These are phyloP conservation scores for Tupiocoris notatus DNA, from an alignment of 2,888 invertebrate genomes.

Conservation along the genomic window DNA sequence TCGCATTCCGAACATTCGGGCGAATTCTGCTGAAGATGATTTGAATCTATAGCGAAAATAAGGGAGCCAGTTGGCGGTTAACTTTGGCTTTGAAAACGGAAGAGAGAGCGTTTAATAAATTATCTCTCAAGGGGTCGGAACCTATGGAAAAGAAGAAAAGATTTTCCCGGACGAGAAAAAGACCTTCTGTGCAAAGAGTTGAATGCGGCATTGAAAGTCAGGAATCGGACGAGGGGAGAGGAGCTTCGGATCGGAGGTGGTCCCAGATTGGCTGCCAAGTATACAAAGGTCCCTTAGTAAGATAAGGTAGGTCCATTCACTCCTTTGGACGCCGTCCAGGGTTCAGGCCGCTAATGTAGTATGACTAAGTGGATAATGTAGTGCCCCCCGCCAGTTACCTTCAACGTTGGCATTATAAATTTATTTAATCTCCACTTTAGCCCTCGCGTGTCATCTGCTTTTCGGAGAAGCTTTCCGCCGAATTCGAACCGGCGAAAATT, in stretches of 20 bases:
- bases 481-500: too few species aligned
- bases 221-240: neutral
- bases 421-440: constrained; percentile 16
- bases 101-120: constrained; percentile 25
- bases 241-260: neutral
- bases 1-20: neutral
- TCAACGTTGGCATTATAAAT: constrained; percentile 10
- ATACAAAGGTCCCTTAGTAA: constrained; percentile 34
- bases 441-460: neutral
- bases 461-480: too few species aligned
- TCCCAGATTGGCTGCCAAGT: constrained; percentile 36
- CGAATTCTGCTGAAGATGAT: neutral
- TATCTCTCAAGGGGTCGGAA: neutral
- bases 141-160: constrained; percentile 13
- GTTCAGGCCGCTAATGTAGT: constrained; percentile 44
- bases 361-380: constrained; percentile 45
- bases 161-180: constrained; percentile 7
- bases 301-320: constrained; percentile 40
- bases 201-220: constrained; percentile 11
- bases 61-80: neutral
- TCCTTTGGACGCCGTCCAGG: constrained; percentile 43
- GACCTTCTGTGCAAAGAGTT: neutral
- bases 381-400: constrained; percentile 23
- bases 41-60: neutral
- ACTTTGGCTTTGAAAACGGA: neutral